phyloP scores from a whole-genome alignment of 2,797 vertebrate species.

The Chrysocyon brachyurus region DNA sequence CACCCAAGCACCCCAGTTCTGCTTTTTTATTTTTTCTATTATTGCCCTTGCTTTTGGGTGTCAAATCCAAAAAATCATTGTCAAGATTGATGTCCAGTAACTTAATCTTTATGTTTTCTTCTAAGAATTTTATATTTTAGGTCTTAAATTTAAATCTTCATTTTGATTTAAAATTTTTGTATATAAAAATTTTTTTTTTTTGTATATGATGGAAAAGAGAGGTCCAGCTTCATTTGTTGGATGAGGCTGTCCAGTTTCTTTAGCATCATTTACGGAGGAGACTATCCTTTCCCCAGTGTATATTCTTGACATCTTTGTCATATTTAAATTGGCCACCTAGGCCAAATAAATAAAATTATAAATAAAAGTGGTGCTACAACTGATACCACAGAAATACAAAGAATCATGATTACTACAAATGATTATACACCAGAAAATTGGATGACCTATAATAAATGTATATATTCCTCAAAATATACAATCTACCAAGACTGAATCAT shows the following conservation, averaged over 20 bases:
- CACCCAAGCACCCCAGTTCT: no score
- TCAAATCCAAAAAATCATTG: neutral
- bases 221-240: neutral
- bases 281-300: neutral
- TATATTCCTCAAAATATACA: neutral
- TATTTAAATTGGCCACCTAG: neutral
- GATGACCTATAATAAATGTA: neutral
- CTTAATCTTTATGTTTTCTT: neutral
- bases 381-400: neutral
- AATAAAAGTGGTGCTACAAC: neutral
- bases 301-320: neutral
- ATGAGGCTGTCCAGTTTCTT: neutral
- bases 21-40: neutral
- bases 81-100: neutral
- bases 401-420: neutral
- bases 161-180: neutral
- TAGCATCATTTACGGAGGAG: neutral
- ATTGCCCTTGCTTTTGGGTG: neutral
- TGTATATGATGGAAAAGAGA: neutral
- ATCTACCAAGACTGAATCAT: neutral
- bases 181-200: no score
- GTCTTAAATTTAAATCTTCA: neutral
- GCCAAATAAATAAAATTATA: neutral
- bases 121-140: neutral
- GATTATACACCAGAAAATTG: neutral